Evolutionary conservation across 1,140 invertebrate genomes (phyloP), one percentile per base, ranked within the genome.

Genomic region (Zaprionus taronus): DNA sequence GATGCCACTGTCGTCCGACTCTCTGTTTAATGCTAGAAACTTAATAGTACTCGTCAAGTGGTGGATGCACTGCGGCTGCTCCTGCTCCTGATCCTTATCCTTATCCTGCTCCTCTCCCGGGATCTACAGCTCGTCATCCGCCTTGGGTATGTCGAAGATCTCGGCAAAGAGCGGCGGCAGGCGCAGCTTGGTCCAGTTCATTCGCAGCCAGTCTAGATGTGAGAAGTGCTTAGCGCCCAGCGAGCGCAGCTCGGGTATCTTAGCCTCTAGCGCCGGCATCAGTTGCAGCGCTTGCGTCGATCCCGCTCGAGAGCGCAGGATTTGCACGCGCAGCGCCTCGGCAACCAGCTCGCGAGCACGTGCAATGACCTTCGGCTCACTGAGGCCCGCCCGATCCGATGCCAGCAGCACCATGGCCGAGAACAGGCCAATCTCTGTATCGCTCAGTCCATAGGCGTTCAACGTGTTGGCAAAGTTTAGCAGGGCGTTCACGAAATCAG

Each of bases 91-190:
- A 20, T 36, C 22, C n/a, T 20, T n/a, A n/a, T 20, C 20, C 20
- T 26, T 31, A 31, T 31, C 28, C 28, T 9, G 15, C 47, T 49
- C 17, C 72, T 80, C 66, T 79, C 17, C 58, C 14, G 5, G 26
- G 15, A 11, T 71, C 77, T 90, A 92, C 71, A 91, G 77, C 80
- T 93, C 92, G 61, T 97, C 96, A 87, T 97, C 96, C 90, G 95
- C 96, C 93, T 97, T 98, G 56, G 98, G 98, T 94, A 99, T 99
- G 95, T 99, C 98, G 93, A 99, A 99, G 83, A 99, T 99, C 94
- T 99, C 98, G 26, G 98, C 97, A 93, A 98, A 99, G 41, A 99
- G 95, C 2, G 98, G 97, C 36, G 98, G 98, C 82, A 99, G 94
- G 72, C 95, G 95, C 38, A 98, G 94, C 81, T 96, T 96, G 66